Conservation (phyloP, 2,113 vertebrate genomes). For the Oryzias woworae region DNA sequence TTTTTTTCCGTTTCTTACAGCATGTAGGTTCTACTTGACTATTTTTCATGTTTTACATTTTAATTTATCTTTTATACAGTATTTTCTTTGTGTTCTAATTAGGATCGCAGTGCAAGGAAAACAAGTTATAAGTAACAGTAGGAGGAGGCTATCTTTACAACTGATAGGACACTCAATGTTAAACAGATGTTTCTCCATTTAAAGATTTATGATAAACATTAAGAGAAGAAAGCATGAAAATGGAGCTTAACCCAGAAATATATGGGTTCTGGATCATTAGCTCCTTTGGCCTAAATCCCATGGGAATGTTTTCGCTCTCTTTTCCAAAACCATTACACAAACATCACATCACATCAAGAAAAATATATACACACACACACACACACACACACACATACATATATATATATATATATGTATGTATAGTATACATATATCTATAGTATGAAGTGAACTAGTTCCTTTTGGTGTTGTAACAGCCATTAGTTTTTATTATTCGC, state of each 20-base stretch:
- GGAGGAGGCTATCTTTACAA: not conserved
- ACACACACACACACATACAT: too few species aligned
- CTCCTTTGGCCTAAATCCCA: not conserved
- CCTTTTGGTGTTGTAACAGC: too few species aligned
- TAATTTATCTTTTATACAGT: not conserved
- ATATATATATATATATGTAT: too few species aligned
- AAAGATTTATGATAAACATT: not conserved
- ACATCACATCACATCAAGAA: not conserved
- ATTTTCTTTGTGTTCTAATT: constrained; percentile 15
- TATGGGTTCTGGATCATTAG: constrained; percentile 1
- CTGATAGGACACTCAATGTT: not conserved
- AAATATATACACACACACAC: not conserved
- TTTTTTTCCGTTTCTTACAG: not conserved
- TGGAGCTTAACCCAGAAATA: not conserved
- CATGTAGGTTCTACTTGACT: not conserved
- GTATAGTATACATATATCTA: too few species aligned
- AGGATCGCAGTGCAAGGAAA: constrained; percentile 8
- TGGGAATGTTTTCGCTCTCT: not conserved
- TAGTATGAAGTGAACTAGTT: too few species aligned
- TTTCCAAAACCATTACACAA: not conserved
- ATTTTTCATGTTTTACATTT: too few species aligned
- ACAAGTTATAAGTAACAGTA: not conserved
- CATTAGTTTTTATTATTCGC: too few species aligned
- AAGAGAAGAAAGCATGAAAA: not conserved
- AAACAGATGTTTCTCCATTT: not conserved